These are phyloP conservation scores for Chrysemys picta DNA, from an alignment of 2,113 vertebrate genomes.

Conservation along the genomic window DNA sequence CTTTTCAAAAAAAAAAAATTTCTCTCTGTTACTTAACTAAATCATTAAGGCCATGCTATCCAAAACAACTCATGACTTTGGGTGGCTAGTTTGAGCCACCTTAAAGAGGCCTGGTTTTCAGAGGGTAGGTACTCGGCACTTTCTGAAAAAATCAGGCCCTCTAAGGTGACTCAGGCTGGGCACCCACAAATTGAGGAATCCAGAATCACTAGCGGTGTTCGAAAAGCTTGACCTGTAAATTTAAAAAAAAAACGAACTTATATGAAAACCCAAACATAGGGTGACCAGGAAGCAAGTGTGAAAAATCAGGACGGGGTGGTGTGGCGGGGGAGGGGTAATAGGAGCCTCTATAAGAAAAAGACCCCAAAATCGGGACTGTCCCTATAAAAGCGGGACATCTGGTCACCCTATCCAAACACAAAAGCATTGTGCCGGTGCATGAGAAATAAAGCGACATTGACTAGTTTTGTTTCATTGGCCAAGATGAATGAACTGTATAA, in stretches of 20 bases:
- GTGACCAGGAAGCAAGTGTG: too few relatives aligned
- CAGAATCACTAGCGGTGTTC: neutral
- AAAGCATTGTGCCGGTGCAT: neutral
- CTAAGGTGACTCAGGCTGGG: neutral
- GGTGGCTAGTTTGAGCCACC: neutral
- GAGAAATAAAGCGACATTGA: neutral
- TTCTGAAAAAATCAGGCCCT: neutral
- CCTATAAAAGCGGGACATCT: too few relatives aligned
- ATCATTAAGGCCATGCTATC: neutral
- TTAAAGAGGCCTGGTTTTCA: neutral
- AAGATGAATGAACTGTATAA: slow-evolving; percentile 61
- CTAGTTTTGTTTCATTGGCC: slow-evolving; percentile 44
- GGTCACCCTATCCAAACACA: neutral
- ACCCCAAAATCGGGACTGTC: too few relatives aligned
- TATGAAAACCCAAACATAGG: neutral
- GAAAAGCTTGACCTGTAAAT: neutral
- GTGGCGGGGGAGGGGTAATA: too few relatives aligned
- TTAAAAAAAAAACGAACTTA: neutral
- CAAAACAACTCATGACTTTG: neutral
- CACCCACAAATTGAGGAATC: neutral
- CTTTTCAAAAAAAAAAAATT: neutral
- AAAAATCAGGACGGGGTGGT: too few relatives aligned
- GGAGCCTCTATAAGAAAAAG: too few relatives aligned
- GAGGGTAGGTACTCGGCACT: neutral
- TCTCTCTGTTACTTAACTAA: neutral